Conservation (phyloP, 2,113 vertebrate species). For the Phalacrocorax pelagicus region DNA sequence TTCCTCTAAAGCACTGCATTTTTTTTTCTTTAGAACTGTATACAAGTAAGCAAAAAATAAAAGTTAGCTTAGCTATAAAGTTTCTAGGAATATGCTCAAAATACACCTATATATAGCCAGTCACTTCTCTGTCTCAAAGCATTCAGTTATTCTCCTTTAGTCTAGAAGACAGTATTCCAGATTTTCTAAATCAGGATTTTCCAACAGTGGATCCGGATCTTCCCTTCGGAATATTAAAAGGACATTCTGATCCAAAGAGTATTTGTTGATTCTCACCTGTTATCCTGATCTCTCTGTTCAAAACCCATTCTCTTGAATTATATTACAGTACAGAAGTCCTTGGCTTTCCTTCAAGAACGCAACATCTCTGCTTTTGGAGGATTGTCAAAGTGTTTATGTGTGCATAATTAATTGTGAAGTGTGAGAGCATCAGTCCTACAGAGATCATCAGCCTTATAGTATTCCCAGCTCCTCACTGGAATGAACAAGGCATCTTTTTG, state of each 20-base stretch:
- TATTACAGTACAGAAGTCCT: background rate
- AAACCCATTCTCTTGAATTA: background rate
- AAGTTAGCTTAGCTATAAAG: background rate
- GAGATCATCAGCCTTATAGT: background rate
- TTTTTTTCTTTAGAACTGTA: background rate
- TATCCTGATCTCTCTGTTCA: background rate
- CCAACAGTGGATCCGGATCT: background rate
- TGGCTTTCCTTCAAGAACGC: background rate
- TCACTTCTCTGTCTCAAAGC: background rate
- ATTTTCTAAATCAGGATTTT: background rate
- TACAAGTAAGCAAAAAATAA: background rate
- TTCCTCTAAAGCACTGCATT: background rate
- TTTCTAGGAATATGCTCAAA: background rate
- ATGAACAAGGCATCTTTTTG: background rate
- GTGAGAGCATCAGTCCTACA: background rate
- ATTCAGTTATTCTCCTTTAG: background rate
- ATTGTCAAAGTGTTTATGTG: background rate
- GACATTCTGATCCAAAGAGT: background rate
- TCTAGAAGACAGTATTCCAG: background rate
- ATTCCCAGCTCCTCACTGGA: background rate
- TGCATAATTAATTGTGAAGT: background rate
- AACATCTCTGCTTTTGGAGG: background rate
- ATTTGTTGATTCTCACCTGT: background rate
- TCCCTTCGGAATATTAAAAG: background rate
- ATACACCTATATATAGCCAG: background rate